Evolutionary conservation across 2,797 vertebrate species (phyloP).

Genomic region (Poeciliopsis paucimaculata): DNA sequence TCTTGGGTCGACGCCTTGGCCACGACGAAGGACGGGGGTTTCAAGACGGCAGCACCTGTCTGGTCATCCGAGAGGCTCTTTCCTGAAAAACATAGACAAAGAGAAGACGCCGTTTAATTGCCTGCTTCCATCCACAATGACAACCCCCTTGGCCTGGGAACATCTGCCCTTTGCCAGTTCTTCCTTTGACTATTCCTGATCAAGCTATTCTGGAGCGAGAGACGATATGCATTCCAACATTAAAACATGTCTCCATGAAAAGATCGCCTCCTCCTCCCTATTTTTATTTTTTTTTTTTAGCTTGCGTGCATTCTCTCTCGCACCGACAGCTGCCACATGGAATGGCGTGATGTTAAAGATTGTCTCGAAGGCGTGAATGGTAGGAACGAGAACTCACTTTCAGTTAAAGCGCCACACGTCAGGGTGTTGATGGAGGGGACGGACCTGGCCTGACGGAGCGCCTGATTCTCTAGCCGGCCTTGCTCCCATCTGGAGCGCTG

Average conservation of each 20-base stretch:
- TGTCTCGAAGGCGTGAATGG: constrained; percentile 2
- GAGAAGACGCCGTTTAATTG: constrained; percentile 66
- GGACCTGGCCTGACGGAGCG: constrained; percentile 89
- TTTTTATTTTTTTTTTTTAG: constrained; percentile 61
- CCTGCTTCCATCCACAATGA: constrained; percentile 42
- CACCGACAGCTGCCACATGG: constrained; percentile 70
- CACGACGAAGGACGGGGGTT: constrained; percentile 35
- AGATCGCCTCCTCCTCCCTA: constrained; percentile 34
- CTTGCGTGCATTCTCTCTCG: constrained; percentile 72
- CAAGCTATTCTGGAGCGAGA: constrained; percentile 75
- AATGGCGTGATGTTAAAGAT: constrained; percentile 34
- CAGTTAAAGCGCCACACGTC: constrained; percentile 42
- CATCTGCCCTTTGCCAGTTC: constrained; percentile 61
- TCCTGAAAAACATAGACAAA: constrained; percentile 72
- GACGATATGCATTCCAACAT: constrained; percentile 72
- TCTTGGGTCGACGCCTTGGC: constrained; percentile 82
- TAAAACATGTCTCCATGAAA: constrained; percentile 61
- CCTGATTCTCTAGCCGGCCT: constrained; percentile 80
- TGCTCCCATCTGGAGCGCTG: constrained; percentile 90
- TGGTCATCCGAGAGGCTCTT: constrained; percentile 83
- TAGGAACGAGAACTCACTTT: constrained; percentile 78
- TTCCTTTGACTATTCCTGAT: constrained; percentile 77
- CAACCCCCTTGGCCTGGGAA: constrained; percentile 28
- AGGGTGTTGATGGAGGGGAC: constrained; percentile 88
- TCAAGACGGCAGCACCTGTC: constrained; percentile 63